These are phyloP conservation scores for Bovichtus variegatus DNA, from an alignment of 2,797 vertebrate species.

Conservation along the genomic window DNA sequence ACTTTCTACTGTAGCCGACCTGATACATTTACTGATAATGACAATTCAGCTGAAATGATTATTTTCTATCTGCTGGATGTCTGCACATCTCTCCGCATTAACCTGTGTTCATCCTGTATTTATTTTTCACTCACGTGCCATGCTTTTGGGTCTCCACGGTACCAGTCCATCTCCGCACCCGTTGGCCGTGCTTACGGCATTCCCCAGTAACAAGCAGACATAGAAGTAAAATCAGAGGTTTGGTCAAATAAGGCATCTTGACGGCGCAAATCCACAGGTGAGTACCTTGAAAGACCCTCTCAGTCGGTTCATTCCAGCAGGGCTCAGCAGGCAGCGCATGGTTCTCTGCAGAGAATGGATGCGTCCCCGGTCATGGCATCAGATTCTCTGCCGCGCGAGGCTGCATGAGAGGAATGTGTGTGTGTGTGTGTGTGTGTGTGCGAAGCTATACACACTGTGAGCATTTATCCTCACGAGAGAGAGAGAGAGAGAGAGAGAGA, in stretches of 20 bases:
- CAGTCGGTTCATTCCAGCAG: slow-evolving; percentile 60
- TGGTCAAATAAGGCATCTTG: slow-evolving; percentile 89
- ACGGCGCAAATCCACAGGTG: slow-evolving; percentile 71
- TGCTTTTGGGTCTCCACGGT: slow-evolving; percentile 86
- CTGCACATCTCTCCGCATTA: background rate
- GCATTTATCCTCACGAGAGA: slow-evolving; percentile 35
- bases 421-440: slow-evolving; percentile 1
- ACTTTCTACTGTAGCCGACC: too few species aligned
- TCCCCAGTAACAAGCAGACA: slow-evolving; percentile 88
- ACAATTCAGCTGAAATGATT: background rate
- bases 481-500: slow-evolving; percentile 16
- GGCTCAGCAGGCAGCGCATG: slow-evolving; percentile 78
- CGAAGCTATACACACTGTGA: slow-evolving; percentile 10
- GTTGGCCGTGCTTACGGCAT: slow-evolving; percentile 86
- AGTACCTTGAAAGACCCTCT: slow-evolving; percentile 75
- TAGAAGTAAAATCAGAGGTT: slow-evolving; percentile 84
- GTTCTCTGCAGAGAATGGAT: slow-evolving; percentile 36
- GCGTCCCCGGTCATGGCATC: slow-evolving; percentile 55
- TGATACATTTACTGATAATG: background rate
- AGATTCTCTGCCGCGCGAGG: slow-evolving; percentile 17
- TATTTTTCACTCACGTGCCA: slow-evolving; percentile 84
- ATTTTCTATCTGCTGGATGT: background rate
- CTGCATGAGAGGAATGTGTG: slow-evolving; percentile 37
- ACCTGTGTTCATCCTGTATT: background rate
- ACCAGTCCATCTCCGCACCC: slow-evolving; percentile 89